Percentiles rank a stretch among this genome's conserved stretches.
Conservation (phyloP, 2,888 invertebrate genomes). For the Boloria selene region DNA sequence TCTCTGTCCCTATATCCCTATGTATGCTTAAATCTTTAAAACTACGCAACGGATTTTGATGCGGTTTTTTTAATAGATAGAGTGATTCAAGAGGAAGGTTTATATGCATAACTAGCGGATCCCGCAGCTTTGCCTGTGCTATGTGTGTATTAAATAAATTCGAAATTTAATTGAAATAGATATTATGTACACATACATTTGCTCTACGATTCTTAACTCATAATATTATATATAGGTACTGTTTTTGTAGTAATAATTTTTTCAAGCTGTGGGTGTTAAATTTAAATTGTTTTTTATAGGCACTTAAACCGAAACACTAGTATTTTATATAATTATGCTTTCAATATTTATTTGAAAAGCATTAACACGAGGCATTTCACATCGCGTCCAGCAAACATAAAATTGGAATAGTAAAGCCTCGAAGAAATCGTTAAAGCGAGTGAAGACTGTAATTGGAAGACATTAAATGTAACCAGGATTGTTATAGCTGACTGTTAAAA, state of each 20-base stretch:
- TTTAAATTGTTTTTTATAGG: slow-evolving; percentile 41
- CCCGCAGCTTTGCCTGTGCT: no score
- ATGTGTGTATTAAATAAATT: no score
- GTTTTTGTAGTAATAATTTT: slow-evolving; percentile 6
- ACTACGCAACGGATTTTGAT: no score
- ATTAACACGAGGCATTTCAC: slow-evolving; percentile 62
- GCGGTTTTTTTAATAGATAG: no score
- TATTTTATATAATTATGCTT: slow-evolving; percentile 46
- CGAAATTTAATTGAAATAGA: no score
- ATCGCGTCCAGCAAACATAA: slow-evolving; percentile 70
- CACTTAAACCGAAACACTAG: slow-evolving; percentile 39
- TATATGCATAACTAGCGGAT: no score
- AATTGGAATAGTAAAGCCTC: slow-evolving; percentile 79
- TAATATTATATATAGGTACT: not conserved
- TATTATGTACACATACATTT: no score
- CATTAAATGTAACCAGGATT: slow-evolving; percentile 75
- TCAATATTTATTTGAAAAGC: slow-evolving; percentile 49
- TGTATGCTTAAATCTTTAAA: no score
- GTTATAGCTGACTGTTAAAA: slow-evolving; percentile 78
- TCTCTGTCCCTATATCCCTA: no score
- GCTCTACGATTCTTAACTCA: not conserved
- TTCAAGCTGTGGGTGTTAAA: slow-evolving; percentile 23
- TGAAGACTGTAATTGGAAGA: slow-evolving; percentile 79
- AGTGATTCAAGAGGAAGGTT: no score
- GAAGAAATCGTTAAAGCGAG: slow-evolving; percentile 76